Conservation (phyloP, 2,888 invertebrate species). For the Yponomeuta malinellus region DNA sequence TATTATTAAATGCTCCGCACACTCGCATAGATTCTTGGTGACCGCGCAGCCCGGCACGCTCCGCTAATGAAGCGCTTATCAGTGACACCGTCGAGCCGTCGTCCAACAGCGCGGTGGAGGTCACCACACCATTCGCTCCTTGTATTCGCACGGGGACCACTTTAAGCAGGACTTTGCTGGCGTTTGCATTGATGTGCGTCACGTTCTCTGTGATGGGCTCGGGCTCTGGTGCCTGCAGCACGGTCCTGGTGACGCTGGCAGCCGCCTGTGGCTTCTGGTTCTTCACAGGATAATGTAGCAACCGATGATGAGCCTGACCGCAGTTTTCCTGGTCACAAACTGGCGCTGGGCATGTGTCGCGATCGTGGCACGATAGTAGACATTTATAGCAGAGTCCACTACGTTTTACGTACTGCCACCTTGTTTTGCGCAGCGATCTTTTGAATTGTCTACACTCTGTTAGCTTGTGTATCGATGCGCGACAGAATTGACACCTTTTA, state of each 20-base stretch:
- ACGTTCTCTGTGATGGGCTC: slow-evolving; percentile 10
- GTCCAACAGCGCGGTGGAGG: slow-evolving; percentile 25
- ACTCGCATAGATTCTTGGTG: slow-evolving; percentile 23
- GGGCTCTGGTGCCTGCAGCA: not conserved
- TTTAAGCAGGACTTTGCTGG: slow-evolving; percentile 23
- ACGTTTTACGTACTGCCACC: slow-evolving; percentile 21
- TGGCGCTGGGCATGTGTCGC: slow-evolving; percentile 20
- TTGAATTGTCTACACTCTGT: slow-evolving; percentile 23
- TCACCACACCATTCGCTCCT: slow-evolving; percentile 24
- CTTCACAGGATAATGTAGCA: slow-evolving; percentile 19
- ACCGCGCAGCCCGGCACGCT: slow-evolving; percentile 23
- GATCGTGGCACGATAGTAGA: slow-evolving; percentile 20
- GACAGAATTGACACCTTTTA: slow-evolving; percentile 20
- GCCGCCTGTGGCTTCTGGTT: not conserved
- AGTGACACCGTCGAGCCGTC: slow-evolving; percentile 28
- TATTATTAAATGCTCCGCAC: slow-evolving; percentile 24
- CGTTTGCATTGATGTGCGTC: slow-evolving; percentile 9
- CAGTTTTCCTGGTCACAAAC: slow-evolving; percentile 20
- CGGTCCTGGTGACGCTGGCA: not conserved
- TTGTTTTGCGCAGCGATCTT: slow-evolving; percentile 23
- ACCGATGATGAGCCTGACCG: slow-evolving; percentile 20
- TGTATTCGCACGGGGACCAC: slow-evolving; percentile 23
- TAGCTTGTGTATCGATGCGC: slow-evolving; percentile 19
- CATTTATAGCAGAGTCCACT: slow-evolving; percentile 23
- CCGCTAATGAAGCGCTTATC: slow-evolving; percentile 22